Evolutionary conservation across 2,888 invertebrate genomes (phyloP), one percentile per base, ranked within the genome.

Genomic region (Clepsis dumicolana): DNA sequence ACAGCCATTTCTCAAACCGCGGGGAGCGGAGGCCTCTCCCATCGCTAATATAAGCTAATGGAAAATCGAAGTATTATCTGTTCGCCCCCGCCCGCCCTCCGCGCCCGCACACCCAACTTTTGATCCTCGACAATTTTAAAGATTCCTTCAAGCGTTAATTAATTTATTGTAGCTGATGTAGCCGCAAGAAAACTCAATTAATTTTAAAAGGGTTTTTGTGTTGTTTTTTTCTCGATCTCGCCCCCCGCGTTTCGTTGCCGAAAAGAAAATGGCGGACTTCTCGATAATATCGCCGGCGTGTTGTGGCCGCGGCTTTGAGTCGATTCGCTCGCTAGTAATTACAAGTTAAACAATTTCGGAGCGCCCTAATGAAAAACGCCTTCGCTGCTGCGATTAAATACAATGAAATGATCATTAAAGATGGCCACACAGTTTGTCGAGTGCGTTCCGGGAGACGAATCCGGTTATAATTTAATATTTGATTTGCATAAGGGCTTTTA

Each of bases 121-220:
- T 92, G 92, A 91, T 92, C 88, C 90, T 87, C 89, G 84, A 87
- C 90, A 87, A 92, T 92, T 92, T 92, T 91, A 89, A 91, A 88
- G 90, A 91, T 91, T 92, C 91, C 89, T 92, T 84, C 82, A 83
- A 91, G 91, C 93, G 91, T 90, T 93, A 92, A 93, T 93, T 92
- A 93, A 93, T 93, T 93, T 91, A 92, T 91, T 92, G 91, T 91
- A 91, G 87, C 81, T 87, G 86, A 89, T 91, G 91, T 92, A 89
- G 89, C 92, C 90, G 86, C 92, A 92, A 92, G 92, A 92, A 93
- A 93, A 93, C 92, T 93, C 93, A 93, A 93, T 93, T 93, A 93
- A 93, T 93, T 92, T 92, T 93, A 91, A 93, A 93, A 93, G 93
- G 93, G 93, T 92, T 93, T 92, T 93, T 92, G 88, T 93, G 92